phyloP scores from a whole-genome alignment of 1,140 invertebrate genomes.

The Ridgeia piscesae region DNA sequence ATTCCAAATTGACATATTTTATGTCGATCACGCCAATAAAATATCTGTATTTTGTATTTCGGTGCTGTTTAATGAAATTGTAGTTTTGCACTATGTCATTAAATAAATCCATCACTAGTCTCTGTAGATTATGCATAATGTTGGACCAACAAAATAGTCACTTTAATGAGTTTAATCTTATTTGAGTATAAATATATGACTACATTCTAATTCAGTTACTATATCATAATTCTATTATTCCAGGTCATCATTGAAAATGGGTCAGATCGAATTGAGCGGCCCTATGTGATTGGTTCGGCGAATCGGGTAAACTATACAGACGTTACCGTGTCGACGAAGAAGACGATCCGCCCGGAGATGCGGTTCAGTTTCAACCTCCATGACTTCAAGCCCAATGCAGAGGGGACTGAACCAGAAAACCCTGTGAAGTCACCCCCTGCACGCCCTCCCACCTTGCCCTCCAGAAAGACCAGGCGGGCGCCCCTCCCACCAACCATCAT shows the following conservation, averaged over 20 bases:
- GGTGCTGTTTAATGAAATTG: too few relatives aligned
- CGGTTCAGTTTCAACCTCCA: background rate
- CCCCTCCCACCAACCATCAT: background rate
- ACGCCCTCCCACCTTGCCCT: constrained; percentile 8
- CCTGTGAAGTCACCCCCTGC: background rate
- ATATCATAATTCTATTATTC: background rate
- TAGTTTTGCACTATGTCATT: background rate
- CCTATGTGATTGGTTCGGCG: background rate
- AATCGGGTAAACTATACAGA: background rate
- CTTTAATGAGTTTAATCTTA: background rate
- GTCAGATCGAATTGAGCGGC: background rate
- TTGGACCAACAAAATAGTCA: background rate
- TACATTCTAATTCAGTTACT: background rate
- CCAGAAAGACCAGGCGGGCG: background rate
- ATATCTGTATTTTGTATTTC: too few relatives aligned
- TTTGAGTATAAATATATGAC: background rate
- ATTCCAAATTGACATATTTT: too few relatives aligned
- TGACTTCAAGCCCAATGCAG: background rate
- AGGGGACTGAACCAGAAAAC: background rate
- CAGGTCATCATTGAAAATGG: background rate
- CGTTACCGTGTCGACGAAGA: background rate
- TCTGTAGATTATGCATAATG: background rate
- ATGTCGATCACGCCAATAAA: too few relatives aligned
- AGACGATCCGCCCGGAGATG: background rate
- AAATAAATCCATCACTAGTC: too few relatives aligned